Evolutionary conservation across 2,797 vertebrate species (phyloP).

Genomic region (Crypturellus tataupa): DNA sequence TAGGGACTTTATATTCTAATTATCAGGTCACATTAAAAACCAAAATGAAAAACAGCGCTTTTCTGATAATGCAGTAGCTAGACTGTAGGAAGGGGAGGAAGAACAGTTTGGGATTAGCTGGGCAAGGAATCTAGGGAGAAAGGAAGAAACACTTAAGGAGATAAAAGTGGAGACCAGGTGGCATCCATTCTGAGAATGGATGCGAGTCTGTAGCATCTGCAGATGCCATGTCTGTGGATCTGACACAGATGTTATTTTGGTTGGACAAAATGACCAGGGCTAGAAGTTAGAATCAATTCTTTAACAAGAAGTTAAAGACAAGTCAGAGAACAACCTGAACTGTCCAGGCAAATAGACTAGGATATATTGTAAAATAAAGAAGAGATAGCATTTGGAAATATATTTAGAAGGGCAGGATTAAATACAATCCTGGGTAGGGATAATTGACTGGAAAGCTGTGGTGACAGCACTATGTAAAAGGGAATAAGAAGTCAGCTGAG

Average conservation of each 20-base stretch:
- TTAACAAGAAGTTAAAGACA: background rate
- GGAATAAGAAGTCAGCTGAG: background rate
- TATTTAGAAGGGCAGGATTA: background rate
- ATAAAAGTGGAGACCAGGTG: background rate
- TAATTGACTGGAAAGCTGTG: background rate
- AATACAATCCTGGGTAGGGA: background rate
- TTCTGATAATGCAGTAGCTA: background rate
- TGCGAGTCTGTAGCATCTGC: background rate
- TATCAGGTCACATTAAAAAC: background rate
- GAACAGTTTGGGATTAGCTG: background rate
- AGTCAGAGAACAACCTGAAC: background rate
- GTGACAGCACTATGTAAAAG: background rate
- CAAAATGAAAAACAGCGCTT: background rate
- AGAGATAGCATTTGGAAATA: background rate
- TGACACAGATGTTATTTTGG: too few relatives aligned
- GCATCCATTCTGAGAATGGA: background rate
- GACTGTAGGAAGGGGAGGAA: too few relatives aligned
- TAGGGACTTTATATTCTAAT: background rate
- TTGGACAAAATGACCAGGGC: background rate
- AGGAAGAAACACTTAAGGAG: background rate
- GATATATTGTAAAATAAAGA: background rate
- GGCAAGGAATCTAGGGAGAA: background rate
- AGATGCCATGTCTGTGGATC: background rate
- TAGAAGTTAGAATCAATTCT: background rate
- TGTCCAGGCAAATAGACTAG: background rate